Evolutionary conservation across 64 coral and sea anemone species (phyloP).

Genomic region (Montipora sp.): DNA sequence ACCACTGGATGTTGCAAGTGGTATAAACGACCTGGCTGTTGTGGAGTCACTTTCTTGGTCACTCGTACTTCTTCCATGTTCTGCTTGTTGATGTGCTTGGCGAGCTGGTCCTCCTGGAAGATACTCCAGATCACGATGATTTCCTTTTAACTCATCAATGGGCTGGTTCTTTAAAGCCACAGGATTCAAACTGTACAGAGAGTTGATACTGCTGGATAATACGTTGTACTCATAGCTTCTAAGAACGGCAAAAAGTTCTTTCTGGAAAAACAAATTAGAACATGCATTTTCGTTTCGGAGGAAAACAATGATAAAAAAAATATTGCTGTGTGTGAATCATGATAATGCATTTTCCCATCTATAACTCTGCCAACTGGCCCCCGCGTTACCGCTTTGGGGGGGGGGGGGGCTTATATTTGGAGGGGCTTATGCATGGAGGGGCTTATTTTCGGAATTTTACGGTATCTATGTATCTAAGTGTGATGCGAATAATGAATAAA

Average conservation of each 20-base stretch:
- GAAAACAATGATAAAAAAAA: too few species aligned
- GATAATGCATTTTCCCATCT: too few species aligned
- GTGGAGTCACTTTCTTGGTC: neutral
- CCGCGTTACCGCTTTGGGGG: too few species aligned
- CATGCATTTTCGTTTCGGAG: too few species aligned
- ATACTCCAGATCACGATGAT: constrained; percentile 3
- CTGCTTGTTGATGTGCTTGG: neutral
- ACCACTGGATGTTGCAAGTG: constrained; percentile 8
- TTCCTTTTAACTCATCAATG: neutral
- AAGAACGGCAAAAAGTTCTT: constrained; percentile 55
- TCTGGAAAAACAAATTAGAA: constrained; percentile 4
- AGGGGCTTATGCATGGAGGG: too few species aligned
- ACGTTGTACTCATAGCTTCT: constrained; percentile 68
- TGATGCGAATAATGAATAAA: too few species aligned
- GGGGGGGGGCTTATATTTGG: too few species aligned
- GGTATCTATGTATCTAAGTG: too few species aligned
- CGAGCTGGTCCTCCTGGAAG: neutral
- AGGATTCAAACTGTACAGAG: constrained; percentile 48
- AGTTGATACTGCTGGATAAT: constrained; percentile 55
- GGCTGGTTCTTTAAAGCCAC: neutral
- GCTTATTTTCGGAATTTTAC: too few species aligned
- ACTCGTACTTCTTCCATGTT: neutral
- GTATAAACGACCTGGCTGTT: constrained; percentile 12
- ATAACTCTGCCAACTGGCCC: too few species aligned
- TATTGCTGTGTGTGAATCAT: too few species aligned